Base-by-base conservation (phyloP, 1,140 invertebrate genomes). In the Aphelinus atriplicis region DNA sequence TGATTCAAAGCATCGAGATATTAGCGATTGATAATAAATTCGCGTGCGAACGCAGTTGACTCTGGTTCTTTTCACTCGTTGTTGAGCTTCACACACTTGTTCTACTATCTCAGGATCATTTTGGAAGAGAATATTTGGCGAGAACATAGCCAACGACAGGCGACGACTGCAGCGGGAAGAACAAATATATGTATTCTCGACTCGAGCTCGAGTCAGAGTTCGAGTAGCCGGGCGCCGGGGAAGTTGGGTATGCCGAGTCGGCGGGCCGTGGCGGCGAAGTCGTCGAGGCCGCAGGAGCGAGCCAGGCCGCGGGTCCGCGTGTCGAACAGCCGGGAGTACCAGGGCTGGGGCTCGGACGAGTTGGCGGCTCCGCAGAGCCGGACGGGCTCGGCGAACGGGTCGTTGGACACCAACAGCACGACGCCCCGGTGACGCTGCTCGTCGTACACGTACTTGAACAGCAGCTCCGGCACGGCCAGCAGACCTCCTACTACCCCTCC, bases 331-430 rank as follows among this genome's bases (percentile, higher is more conserved):
- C 26, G 26, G 26, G 26, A 26, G 26, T 26, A 26, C 26, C 26
- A 26, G 26, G 26, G 26, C 26, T 26, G 26, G 26, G 26, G 26
- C 26, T 26, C 26, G 26, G 26, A 26, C 26, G 26, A 26, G 26
- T 26, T 26, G 26, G 26, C 26, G 26, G 26, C 26, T 26, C 26
- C 26, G 26, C 26, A 26, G 26, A 26, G 26, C 26, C 26, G 26
- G 26, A 26, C 26, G 26, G 26, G 26, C 26, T 53, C 9, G 51
- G 51, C 45, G 42, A 61, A 42, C 7, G 91, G 91, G 82, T 93
- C 92, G 82, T 93, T 93, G 46, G 91, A 86, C 57, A 89, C 89
- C 2, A 92, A 78, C 71, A 92, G 89, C 1, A 88, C 91, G 2
- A 90, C 88, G 1, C 89, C 91, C 1, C 84, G 78, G 50, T 85